phyloP scores from a whole-genome alignment of 2,888 invertebrate genomes.

The Rhorus exstirpatorius region DNA sequence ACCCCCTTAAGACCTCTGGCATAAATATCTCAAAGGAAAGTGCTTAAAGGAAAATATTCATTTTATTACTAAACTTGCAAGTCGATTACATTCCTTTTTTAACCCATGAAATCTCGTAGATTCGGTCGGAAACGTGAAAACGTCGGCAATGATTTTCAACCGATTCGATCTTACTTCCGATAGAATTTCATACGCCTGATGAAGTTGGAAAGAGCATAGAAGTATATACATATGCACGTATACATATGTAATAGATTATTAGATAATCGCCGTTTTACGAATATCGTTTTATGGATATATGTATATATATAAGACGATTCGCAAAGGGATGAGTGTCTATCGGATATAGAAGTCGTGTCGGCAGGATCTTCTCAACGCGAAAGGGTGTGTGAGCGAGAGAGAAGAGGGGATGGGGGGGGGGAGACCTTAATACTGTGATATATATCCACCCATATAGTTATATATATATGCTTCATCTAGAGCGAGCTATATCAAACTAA shows the following conservation, averaged over 20 bases:
- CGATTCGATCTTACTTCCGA: conserved; percentile 5
- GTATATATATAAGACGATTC: conserved; percentile 18
- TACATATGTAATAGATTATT: neutral
- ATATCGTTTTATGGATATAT: conserved; percentile 10
- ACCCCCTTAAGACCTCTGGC: no score
- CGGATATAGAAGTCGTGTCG: conserved; percentile 24
- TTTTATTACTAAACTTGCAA: no score
- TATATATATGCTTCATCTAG: conserved; percentile 24
- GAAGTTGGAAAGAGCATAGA: neutral
- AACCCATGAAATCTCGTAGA: neutral
- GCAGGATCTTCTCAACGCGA: conserved; percentile 38
- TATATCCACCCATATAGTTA: conserved; percentile 47
- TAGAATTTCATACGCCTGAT: conserved; percentile 18
- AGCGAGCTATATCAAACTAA: conserved; percentile 65
- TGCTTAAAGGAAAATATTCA: no score
- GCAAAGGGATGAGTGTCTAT: conserved; percentile 4
- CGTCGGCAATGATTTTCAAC: neutral
- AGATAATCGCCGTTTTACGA: neutral
- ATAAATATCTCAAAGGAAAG: no score
- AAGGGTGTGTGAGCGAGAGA: neutral
- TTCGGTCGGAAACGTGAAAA: neutral
- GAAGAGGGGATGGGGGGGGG: neutral
- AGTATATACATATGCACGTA: neutral
- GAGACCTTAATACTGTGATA: conserved; percentile 44
- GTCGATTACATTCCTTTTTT: neutral